A percentile compares a stretch with the other conserved stretches of the same genome.
These are phyloP conservation scores for Plebejus melissa DNA, from an alignment of 2,888 invertebrate species.

Conservation along the genomic window DNA sequence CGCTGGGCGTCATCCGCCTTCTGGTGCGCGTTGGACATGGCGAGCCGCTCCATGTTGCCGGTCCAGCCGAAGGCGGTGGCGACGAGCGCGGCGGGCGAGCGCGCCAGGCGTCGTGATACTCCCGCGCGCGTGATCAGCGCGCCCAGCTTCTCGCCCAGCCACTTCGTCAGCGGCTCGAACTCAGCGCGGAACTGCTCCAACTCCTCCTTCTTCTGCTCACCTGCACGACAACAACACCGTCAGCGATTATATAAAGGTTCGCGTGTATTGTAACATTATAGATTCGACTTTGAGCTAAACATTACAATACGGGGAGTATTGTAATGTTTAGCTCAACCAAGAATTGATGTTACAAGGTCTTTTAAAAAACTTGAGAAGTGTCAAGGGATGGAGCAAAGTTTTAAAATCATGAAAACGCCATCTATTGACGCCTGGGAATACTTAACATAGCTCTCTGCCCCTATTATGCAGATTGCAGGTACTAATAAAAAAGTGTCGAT, in stretches of 20 bases:
- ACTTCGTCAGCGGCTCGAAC: conserved; percentile 93
- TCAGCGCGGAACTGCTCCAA: conserved; percentile 86
- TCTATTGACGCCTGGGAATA: too few relatives aligned
- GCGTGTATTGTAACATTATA: too few relatives aligned
- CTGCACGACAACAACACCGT: conserved; percentile 43
- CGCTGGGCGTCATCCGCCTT: conserved; percentile 94
- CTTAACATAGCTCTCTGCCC: too few relatives aligned
- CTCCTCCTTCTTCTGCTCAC: conserved; percentile 83
- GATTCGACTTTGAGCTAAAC: too few relatives aligned
- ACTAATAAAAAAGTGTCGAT: too few relatives aligned
- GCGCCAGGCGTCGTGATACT: conserved; percentile 92
- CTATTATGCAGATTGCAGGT: too few relatives aligned
- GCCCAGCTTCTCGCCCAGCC: conserved; percentile 92
- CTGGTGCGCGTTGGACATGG: conserved; percentile 97
- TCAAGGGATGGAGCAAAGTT: too few relatives aligned
- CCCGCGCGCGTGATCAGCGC: conserved; percentile 87
- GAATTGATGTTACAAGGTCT: too few relatives aligned
- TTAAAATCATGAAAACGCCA: too few relatives aligned
- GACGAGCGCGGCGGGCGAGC: conserved; percentile 97
- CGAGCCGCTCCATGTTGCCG: conserved; percentile 99
- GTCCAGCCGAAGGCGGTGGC: conserved; percentile 99
- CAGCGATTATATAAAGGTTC: neutral
- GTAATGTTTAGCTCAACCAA: too few relatives aligned
- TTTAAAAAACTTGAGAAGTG: too few relatives aligned
- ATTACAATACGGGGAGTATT: too few relatives aligned